These are phyloP conservation scores for Plodia interpunctella DNA, from an alignment of 1,140 invertebrate species.

Conservation along the genomic window DNA sequence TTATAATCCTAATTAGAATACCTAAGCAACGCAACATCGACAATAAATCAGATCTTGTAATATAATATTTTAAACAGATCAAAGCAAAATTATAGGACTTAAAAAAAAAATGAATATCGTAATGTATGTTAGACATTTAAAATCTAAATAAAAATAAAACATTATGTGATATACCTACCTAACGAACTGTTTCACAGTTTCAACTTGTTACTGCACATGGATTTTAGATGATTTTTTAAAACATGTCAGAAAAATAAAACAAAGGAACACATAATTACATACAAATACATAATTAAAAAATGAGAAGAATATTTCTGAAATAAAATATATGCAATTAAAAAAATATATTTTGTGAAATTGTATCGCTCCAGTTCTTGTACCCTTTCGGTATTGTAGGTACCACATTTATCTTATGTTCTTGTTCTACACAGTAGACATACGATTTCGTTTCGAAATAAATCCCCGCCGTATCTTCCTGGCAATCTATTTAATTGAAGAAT, in stretches of 20 bases:
- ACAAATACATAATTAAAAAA: constrained; percentile 18
- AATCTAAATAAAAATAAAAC: constrained; percentile 47
- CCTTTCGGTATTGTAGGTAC: constrained; percentile 35
- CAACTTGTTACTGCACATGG: constrained; percentile 44
- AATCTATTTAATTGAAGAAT: constrained; percentile 14
- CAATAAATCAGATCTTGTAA: constrained; percentile 57
- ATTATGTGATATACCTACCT: constrained; percentile 57
- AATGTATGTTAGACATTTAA: constrained; percentile 59
- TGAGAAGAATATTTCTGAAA: constrained; percentile 23
- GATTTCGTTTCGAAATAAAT: constrained; percentile 74
- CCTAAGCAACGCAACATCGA: constrained; percentile 44
- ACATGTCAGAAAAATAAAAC: constrained; percentile 22
- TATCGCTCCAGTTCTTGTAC: constrained; percentile 8
- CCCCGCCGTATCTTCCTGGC: constrained; percentile 42
- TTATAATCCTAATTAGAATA: constrained; percentile 12
- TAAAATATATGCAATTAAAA: constrained; percentile 33
- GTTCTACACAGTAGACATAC: constrained; percentile 76
- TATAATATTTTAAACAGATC: constrained; percentile 67
- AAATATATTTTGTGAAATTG: constrained; percentile 24
- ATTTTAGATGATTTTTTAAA: constrained; percentile 59
- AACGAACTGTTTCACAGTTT: constrained; percentile 62
- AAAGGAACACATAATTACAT: background rate
- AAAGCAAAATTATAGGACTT: constrained; percentile 76
- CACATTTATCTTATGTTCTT: constrained; percentile 54
- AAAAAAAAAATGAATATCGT: constrained; percentile 60